Conservation (phyloP, 23 tunicate species). For the Botrylloides violaceus region DNA sequence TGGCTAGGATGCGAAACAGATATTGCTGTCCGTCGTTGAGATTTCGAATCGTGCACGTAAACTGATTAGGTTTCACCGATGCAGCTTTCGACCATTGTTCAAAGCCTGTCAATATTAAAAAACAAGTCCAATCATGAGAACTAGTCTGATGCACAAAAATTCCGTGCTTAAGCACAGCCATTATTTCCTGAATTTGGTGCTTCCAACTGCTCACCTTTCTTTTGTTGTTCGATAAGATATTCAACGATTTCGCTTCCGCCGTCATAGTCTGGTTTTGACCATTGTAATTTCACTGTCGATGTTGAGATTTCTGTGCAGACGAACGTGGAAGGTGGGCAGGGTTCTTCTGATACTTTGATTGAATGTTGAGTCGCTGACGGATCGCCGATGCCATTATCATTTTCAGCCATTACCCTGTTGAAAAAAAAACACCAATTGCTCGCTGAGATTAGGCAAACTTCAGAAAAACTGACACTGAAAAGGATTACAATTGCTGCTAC, state of each 20-base stretch:
- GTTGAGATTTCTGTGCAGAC: conserved; percentile 55
- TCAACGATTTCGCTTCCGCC: conserved; percentile 89
- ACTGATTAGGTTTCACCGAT: conserved; percentile 28
- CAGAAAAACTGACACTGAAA: too few relatives aligned
- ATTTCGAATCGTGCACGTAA: conserved; percentile 18
- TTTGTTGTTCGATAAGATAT: conserved; percentile 58
- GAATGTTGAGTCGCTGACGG: conserved; percentile 51
- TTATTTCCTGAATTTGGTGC: background rate
- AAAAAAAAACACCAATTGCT: too few relatives aligned
- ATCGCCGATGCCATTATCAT: conserved; percentile 82
- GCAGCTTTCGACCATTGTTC: conserved; percentile 71
- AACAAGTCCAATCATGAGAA: too few relatives aligned
- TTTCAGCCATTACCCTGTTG: conserved; percentile 82
- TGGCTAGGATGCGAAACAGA: conserved; percentile 66
- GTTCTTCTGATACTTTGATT: conserved; percentile 79
- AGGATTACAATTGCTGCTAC: too few relatives aligned
- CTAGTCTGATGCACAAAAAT: too few relatives aligned
- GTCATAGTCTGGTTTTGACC: conserved; percentile 85
- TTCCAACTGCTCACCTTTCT: conserved; percentile 27
- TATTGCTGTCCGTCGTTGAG: conserved; percentile 77
- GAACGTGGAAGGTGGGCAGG: conserved; percentile 58
- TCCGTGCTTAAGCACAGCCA: too few relatives aligned
- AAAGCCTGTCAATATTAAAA: conserved; percentile 32
- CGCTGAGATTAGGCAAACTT: too few relatives aligned
- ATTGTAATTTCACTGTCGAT: conserved; percentile 56